These are phyloP conservation scores for Sphenopsis melanotis DNA, from an alignment of 2,797 vertebrate species.

Conservation along the genomic window DNA sequence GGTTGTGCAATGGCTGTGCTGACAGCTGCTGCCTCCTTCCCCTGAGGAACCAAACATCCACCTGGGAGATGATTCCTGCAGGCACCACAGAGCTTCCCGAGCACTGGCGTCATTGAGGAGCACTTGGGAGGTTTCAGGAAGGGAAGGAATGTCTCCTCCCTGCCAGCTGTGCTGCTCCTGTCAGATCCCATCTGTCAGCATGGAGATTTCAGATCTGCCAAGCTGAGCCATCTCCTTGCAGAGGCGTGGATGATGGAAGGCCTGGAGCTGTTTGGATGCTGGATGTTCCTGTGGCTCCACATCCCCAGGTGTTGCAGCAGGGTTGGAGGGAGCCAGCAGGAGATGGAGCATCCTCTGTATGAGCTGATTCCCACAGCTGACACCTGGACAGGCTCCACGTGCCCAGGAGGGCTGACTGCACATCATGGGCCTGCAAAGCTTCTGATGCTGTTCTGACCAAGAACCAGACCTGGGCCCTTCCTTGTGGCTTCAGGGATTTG, in stretches of 20 bases:
- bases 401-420: background rate
- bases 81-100: background rate
- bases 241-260: background rate
- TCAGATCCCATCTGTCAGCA: background rate
- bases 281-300: background rate
- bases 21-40: background rate
- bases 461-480: background rate
- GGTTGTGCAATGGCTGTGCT: background rate
- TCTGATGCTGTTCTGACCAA: background rate
- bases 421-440: background rate
- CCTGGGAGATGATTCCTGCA: background rate
- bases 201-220: rapidly evolving
- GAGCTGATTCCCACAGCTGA: background rate
- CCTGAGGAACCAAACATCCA: background rate
- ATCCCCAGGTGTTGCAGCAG: background rate
- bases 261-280: background rate
- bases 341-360: background rate
- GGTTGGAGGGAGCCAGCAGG: background rate
- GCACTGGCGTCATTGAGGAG: background rate
- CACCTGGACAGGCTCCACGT: rapidly evolving
- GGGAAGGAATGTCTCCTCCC: background rate
- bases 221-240: background rate
- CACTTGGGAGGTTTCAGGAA: background rate
- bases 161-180: background rate
- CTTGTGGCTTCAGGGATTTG: rapidly evolving